Conservation (phyloP, 2,888 invertebrate species). For the Mythimna lalbum region DNA sequence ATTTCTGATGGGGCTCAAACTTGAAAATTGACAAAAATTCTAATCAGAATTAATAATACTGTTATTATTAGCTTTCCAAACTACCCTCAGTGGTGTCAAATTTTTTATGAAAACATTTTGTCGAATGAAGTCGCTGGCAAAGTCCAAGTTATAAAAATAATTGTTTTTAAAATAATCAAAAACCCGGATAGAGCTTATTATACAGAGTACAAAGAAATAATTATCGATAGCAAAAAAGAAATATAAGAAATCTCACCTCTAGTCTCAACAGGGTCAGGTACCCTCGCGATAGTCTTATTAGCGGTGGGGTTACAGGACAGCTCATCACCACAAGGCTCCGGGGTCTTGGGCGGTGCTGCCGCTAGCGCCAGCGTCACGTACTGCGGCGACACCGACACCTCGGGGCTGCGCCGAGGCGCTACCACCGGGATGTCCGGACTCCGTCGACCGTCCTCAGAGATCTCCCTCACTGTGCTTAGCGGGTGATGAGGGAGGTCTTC, state of each 20-base stretch:
- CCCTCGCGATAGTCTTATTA: slow-evolving; percentile 79
- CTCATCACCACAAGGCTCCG: slow-evolving; percentile 65
- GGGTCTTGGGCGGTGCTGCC: slow-evolving; percentile 54
- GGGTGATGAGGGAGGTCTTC: slow-evolving; percentile 74
- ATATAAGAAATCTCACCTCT: slow-evolving; percentile 63
- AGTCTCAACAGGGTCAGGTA: slow-evolving; percentile 65
- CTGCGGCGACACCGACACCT: slow-evolving; percentile 80
- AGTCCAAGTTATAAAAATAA: too few relatives aligned
- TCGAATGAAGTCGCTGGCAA: too few relatives aligned
- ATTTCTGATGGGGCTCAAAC: too few relatives aligned
- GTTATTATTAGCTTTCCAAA: too few relatives aligned
- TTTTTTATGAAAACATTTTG: too few relatives aligned
- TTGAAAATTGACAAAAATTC: too few relatives aligned
- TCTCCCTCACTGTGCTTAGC: slow-evolving; percentile 80
- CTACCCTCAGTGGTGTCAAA: too few relatives aligned
- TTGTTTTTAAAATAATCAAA: too few relatives aligned
- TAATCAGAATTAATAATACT: too few relatives aligned
- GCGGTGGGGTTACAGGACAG: slow-evolving; percentile 84
- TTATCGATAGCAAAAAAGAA: slow-evolving; percentile 4
- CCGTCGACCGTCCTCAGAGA: slow-evolving; percentile 78
- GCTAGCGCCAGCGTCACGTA: slow-evolving; percentile 87
- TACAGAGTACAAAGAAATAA: not conserved
- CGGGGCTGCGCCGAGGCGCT: slow-evolving; percentile 57
- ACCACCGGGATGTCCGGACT: slow-evolving; percentile 63
- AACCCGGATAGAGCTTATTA: too few relatives aligned